A percentile compares a stretch with the other conserved stretches of the same genome.
These are phyloP conservation scores for Galeopterus variegatus DNA, from an alignment of 2,113 vertebrate species.

Conservation along the genomic window DNA sequence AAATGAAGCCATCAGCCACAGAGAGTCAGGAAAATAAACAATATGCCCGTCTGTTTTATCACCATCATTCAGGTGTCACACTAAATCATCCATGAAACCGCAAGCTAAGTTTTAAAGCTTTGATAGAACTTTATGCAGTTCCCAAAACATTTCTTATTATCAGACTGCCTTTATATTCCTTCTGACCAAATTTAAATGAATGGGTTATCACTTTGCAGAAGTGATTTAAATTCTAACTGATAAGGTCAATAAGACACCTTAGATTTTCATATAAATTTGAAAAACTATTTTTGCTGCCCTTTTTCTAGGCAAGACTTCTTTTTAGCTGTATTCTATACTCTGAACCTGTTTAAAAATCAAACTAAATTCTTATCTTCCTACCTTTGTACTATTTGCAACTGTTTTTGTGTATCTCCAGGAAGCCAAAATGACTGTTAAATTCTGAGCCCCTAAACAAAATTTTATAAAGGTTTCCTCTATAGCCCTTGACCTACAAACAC, in stretches of 20 bases:
- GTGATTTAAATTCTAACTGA: slow-evolving; percentile 66
- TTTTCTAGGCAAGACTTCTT: slow-evolving; percentile 26
- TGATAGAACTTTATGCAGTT: slow-evolving; percentile 20
- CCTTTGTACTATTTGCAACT: neutral
- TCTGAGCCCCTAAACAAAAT: slow-evolving; percentile 37
- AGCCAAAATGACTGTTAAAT: slow-evolving; percentile 49
- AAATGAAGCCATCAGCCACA: neutral
- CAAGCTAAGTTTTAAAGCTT: slow-evolving; percentile 58
- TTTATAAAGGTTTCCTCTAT: neutral
- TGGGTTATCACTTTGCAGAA: slow-evolving; percentile 53
- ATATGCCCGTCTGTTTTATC: neutral
- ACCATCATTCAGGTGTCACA: neutral
- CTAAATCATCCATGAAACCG: neutral
- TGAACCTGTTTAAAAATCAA: slow-evolving; percentile 61
- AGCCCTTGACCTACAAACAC: neutral
- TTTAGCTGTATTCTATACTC: slow-evolving; percentile 35
- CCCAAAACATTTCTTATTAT: slow-evolving; percentile 7
- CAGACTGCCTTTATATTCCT: slow-evolving; percentile 11
- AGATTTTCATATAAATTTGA: slow-evolving; percentile 65
- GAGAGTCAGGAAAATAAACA: slow-evolving; percentile 51
- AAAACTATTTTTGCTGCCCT: slow-evolving; percentile 29
- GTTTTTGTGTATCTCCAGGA: slow-evolving; percentile 17
- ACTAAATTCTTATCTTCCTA: slow-evolving; percentile 35
- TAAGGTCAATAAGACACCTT: slow-evolving; percentile 20
- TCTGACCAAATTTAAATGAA: slow-evolving; percentile 63